Percentiles rank a stretch among this genome's conserved stretches.
These are phyloP conservation scores for Plusia festucae DNA, from an alignment of 2,888 invertebrate genomes.

Conservation along the genomic window DNA sequence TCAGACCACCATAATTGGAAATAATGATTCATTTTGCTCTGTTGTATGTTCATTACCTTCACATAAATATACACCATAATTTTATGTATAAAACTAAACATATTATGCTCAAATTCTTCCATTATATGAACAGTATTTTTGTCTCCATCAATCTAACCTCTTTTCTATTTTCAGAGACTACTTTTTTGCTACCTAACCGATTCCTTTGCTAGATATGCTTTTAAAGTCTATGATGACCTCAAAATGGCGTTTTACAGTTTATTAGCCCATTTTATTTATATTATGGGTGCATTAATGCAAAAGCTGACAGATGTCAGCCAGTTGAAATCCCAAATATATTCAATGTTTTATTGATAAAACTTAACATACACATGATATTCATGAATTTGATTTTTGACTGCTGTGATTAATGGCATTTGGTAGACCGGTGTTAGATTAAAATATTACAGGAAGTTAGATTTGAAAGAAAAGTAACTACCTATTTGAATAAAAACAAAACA, in stretches of 20 bases:
- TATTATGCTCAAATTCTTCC: not conserved
- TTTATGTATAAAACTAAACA: too few species aligned
- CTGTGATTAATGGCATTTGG: not conserved
- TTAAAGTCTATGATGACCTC: not conserved
- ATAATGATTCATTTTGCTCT: constrained; percentile 36
- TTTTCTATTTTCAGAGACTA: not conserved
- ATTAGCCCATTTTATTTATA: constrained; percentile 4
- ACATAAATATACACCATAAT: not conserved
- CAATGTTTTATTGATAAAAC: not conserved
- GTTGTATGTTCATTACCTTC: not conserved
- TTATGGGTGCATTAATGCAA: constrained; percentile 1
- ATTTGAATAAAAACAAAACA: not conserved
- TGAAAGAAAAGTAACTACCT: not conserved
- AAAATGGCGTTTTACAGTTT: constrained; percentile 23
- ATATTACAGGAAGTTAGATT: not conserved
- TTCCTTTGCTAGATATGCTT: not conserved
- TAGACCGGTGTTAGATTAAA: not conserved
- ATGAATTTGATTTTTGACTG: not conserved
- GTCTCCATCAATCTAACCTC: not conserved
- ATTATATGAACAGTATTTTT: not conserved
- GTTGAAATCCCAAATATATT: not conserved
- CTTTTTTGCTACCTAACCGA: not conserved
- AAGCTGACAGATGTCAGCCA: constrained; percentile 5
- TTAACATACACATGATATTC: constrained; percentile 6
- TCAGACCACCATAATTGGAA: constrained; percentile 26